Percentiles rank a stretch among this genome's conserved stretches.
Evolutionary conservation across 1,140 invertebrate species (phyloP).

Genomic region (Leptinotarsa texana): DNA sequence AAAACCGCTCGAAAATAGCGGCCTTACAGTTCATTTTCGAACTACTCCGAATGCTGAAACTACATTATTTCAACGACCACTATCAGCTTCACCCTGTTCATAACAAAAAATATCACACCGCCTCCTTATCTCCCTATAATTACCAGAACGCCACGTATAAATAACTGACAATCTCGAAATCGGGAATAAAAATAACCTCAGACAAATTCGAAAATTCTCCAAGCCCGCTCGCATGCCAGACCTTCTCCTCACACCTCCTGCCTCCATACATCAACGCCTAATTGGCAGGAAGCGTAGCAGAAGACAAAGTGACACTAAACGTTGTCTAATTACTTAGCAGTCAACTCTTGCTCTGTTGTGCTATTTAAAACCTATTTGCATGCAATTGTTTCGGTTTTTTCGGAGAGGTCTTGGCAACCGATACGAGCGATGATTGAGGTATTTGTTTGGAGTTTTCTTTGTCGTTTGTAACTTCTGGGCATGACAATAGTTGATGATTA

Average conservation of each 20-base stretch:
- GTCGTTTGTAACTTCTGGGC: too few relatives aligned
- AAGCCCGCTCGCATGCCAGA: background rate
- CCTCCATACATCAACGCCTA: slow-evolving; percentile 53
- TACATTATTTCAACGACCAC: too few relatives aligned
- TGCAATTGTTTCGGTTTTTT: slow-evolving; percentile 22
- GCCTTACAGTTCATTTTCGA: too few relatives aligned
- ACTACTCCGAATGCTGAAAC: too few relatives aligned
- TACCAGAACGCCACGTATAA: too few relatives aligned
- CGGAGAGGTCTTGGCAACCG: background rate
- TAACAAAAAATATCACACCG: too few relatives aligned
- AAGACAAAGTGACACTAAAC: slow-evolving; percentile 55
- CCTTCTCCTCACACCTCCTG: slow-evolving; percentile 17
- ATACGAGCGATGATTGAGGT: slow-evolving; percentile 4
- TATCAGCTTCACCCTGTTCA: too few relatives aligned
- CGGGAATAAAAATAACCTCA: slow-evolving; percentile 1
- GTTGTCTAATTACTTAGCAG: slow-evolving; percentile 51
- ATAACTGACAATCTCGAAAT: too few relatives aligned
- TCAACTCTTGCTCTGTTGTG: slow-evolving; percentile 17
- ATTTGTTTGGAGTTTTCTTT: slow-evolving; percentile 13
- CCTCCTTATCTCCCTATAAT: too few relatives aligned
- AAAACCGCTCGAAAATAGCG: too few relatives aligned
- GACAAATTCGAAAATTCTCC: slow-evolving; percentile 32
- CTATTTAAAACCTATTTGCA: slow-evolving; percentile 27
- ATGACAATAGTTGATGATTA: too few relatives aligned
- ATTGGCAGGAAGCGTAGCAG: slow-evolving; percentile 50